phyloP scores from a whole-genome alignment of 2,888 invertebrate species.

The Amorpha juglandis region DNA sequence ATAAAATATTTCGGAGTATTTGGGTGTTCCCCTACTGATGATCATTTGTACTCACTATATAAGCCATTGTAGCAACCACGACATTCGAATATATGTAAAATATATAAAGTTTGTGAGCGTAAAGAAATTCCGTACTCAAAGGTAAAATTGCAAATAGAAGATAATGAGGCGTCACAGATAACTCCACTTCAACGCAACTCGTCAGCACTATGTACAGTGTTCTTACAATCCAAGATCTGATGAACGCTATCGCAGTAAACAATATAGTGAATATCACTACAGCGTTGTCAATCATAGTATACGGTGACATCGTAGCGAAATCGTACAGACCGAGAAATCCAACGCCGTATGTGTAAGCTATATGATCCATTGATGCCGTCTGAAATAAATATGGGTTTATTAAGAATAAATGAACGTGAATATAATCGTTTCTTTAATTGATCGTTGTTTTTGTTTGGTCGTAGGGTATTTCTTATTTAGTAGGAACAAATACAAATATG shows the following conservation, averaged over 20 bases:
- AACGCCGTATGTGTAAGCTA: conserved; percentile 57
- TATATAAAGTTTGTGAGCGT: conserved; percentile 56
- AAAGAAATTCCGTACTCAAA: conserved; percentile 59
- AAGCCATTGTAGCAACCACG: conserved; percentile 47
- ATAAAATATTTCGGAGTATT: too few relatives aligned
- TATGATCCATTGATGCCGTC: conserved; percentile 47
- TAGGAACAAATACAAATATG: too few relatives aligned
- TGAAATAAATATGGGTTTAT: conserved; percentile 48
- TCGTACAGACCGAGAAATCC: conserved; percentile 67
- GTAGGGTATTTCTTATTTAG: too few relatives aligned
- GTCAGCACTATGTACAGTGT: conserved; percentile 50
- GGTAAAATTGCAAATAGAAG: conserved; percentile 62
- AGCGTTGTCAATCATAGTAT: conserved; percentile 66
- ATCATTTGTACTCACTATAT: conserved; percentile 50
- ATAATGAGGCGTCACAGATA: conserved; percentile 49
- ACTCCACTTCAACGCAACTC: conserved; percentile 50
- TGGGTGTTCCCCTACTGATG: too few relatives aligned
- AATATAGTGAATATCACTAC: conserved; percentile 57
- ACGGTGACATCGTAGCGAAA: conserved; percentile 60
- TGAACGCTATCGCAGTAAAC: conserved; percentile 52
- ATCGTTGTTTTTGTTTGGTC: too few relatives aligned
- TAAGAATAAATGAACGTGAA: too few relatives aligned
- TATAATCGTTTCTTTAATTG: too few relatives aligned
- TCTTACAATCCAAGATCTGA: conserved; percentile 59
- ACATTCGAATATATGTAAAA: conserved; percentile 60